A percentile compares a stretch with the other conserved stretches of the same genome.
Conservation (phyloP, 2,888 invertebrate genomes). For the Germaria angustata region DNA sequence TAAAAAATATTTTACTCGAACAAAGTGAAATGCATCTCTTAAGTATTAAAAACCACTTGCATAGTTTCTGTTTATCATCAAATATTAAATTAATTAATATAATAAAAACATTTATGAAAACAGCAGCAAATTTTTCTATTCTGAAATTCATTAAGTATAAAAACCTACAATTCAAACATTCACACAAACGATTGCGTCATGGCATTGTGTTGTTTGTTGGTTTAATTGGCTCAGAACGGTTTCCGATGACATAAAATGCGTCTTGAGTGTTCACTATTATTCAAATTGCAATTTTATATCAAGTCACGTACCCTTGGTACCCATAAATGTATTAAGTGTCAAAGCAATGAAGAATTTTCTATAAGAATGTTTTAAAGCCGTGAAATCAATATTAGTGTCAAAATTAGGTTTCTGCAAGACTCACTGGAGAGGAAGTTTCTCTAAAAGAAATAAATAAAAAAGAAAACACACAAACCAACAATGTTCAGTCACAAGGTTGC, state of each 20-base stretch:
- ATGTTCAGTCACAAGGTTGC: conserved; percentile 68
- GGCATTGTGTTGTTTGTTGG: conserved; percentile 9
- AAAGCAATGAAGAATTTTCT: conserved; percentile 66
- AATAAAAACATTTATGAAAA: not conserved
- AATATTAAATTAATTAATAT: not conserved
- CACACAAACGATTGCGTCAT: conserved; percentile 31
- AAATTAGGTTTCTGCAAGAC: conserved; percentile 71
- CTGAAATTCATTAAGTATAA: not conserved
- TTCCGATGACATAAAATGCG: conserved; percentile 40
- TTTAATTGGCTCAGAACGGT: conserved; percentile 1
- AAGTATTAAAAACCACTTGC: no score
- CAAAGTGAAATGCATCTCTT: no score
- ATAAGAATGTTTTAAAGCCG: conserved; percentile 75
- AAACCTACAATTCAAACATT: conserved; percentile 5
- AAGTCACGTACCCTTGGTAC: conserved; percentile 74
- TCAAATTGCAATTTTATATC: conserved; percentile 67
- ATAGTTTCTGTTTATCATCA: not conserved
- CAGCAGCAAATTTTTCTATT: not conserved
- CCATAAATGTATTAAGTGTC: conserved; percentile 8
- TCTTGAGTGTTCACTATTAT: conserved; percentile 47
- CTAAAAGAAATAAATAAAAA: not conserved
- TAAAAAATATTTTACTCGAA: no score
- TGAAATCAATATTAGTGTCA: conserved; percentile 73
- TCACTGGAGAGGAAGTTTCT: no score
- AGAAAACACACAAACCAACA: conserved; percentile 61